A percentile compares a stretch with the other conserved stretches of the same genome.
Evolutionary conservation across 2,797 vertebrate genomes (phyloP).

Genomic region (Onychomys leucogaster): DNA sequence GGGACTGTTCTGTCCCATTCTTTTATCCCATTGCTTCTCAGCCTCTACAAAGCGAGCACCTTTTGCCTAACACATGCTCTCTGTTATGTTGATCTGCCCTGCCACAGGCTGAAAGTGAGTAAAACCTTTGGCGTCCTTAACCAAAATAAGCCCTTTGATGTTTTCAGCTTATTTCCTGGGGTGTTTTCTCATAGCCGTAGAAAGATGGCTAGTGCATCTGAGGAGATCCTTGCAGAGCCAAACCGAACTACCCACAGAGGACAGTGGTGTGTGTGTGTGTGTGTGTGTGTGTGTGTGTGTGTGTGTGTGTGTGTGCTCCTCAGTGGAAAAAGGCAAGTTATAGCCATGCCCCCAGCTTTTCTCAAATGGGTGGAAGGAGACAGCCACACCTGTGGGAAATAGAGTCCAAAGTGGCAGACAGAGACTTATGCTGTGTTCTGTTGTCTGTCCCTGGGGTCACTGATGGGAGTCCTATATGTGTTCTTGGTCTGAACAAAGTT

Average conservation of each 20-base stretch:
- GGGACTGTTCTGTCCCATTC: too few relatives aligned
- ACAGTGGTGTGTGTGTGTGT: background rate
- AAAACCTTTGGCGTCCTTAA: background rate
- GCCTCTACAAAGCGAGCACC: background rate
- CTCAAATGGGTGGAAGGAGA: background rate
- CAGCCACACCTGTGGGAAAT: rapidly evolving
- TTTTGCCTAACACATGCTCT: background rate
- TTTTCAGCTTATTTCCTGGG: background rate
- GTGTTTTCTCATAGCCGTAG: background rate
- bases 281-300: background rate
- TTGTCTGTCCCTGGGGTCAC: background rate
- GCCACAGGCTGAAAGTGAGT: background rate
- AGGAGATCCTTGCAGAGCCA: background rate
- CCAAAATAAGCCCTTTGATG: background rate
- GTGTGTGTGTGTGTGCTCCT: background rate
- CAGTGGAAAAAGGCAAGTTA: background rate
- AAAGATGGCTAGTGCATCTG: background rate
- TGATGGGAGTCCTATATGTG: background rate
- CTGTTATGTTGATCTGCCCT: background rate
- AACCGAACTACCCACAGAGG: background rate
- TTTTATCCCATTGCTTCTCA: background rate
- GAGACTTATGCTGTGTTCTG: rapidly evolving
- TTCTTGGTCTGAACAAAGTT: background rate
- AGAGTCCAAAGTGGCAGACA: background rate
- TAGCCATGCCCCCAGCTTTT: background rate